Conservation (phyloP, 2,113 vertebrate species). For the Penelope pileata region DNA sequence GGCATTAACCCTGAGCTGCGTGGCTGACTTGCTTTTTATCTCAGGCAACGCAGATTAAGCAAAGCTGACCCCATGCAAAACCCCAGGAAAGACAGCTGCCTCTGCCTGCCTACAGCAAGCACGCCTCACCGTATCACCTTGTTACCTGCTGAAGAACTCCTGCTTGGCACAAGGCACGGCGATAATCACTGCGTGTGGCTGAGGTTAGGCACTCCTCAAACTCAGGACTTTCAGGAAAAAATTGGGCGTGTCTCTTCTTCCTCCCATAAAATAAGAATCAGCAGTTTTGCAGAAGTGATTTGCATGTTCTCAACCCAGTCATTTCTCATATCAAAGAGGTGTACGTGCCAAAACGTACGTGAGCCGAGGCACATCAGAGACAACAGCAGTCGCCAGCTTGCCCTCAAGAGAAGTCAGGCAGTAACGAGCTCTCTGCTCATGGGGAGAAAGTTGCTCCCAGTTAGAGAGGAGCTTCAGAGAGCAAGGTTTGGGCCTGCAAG, state of each 20-base stretch:
- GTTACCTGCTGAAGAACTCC: not conserved
- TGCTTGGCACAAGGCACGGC: not conserved
- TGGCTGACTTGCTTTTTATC: not conserved
- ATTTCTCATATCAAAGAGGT: constrained; percentile 33
- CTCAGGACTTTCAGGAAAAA: not conserved
- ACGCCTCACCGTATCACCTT: not conserved
- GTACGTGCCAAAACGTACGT: constrained; percentile 29
- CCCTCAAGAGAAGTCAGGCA: not conserved
- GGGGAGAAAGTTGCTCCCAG: not conserved
- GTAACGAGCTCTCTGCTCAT: not conserved
- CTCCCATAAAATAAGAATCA: constrained; percentile 18
- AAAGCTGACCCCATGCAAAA: not conserved
- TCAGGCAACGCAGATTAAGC: not conserved
- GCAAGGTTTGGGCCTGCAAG: not conserved
- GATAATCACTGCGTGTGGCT: not conserved
- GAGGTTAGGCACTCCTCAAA: not conserved
- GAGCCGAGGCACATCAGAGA: not conserved
- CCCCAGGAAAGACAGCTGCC: not conserved
- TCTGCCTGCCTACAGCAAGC: not conserved
- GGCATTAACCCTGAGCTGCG: not conserved
- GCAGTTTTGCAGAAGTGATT: constrained; percentile 29
- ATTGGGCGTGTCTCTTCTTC: not conserved
- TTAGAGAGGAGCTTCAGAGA: not conserved
- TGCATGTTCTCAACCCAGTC: constrained; percentile 26
- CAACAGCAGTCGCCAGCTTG: not conserved